Conservation (phyloP, 2,888 invertebrate genomes). For the Papilio elwesi region DNA sequence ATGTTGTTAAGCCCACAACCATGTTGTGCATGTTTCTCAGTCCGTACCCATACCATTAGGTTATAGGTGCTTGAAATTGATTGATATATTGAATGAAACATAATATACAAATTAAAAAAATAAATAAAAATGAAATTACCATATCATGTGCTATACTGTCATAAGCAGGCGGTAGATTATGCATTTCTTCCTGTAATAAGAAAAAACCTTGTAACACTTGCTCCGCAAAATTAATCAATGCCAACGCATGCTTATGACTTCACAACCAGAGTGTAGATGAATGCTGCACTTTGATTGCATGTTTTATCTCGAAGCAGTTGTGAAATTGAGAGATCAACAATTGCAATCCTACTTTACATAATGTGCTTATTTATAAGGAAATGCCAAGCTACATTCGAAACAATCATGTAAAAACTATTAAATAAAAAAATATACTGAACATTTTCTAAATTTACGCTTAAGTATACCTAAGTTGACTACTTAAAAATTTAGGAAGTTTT, state of each 20-base stretch:
- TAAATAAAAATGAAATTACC: conserved; percentile 79
- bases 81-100: neutral
- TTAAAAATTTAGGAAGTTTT: no score
- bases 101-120: conserved; percentile 29
- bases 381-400: neutral
- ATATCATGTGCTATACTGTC: conserved; percentile 90
- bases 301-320: neutral
- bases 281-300: neutral
- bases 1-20: no score
- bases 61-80: no score
- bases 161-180: conserved; percentile 87
- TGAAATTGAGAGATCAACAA: neutral
- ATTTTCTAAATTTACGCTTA: neutral
- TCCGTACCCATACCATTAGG: no score
- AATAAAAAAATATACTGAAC: neutral
- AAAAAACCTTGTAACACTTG: conserved; percentile 44
- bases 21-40: no score
- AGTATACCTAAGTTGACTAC: no score
- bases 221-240: neutral
- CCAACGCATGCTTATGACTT: conserved; percentile 22
- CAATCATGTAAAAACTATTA: neutral
- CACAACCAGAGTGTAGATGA: neutral
- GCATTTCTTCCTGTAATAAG: conserved; percentile 85
- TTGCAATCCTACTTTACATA: neutral
- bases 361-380: neutral